Evolutionary conservation across 2,888 invertebrate species (phyloP), one percentile per base, ranked within the genome.

Genomic region (Zygothrica quintamaculata): DNA sequence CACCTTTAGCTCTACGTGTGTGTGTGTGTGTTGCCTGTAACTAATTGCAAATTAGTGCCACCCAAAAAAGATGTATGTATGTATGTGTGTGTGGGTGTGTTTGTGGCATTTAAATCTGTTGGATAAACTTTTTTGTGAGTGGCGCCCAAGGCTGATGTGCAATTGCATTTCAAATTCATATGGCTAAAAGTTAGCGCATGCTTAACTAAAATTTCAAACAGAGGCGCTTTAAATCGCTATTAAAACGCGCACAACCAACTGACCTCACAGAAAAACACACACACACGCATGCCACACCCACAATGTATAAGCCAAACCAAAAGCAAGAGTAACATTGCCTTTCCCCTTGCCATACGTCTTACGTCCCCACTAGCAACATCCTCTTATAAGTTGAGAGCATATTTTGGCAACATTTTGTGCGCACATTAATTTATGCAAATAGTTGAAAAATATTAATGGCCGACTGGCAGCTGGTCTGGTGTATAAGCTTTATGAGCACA

Each of bases 391-490:
- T 42, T 43, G 60, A 26, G 39, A 65, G 64, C 68, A 75, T 74
- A 79, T 74, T 76, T 84, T 69, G 74, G 75, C 71, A 82, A 77
- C 77, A 81, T 77, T 82, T 82, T 84, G 77, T 70, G 79, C 67
- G 66, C 77, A 65, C 82, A 82, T 84, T 82, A 82, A 82, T 85
- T 84, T 82, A 84, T 84, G 82, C 71, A 81, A 81, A 84, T 82
- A 82, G 85, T 82, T 82, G 74, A 77, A 77, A 82, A 84, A 82
- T 82, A 82, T 84, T 81, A 84, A 84, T 82, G 82, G 79, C 73
- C 43, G 31, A 36, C 72, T 33, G 71, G 65, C 77, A 81, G 79
- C 68, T 77, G 77, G 33, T 36, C 34, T 48, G 56, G 59, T 26
- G 47, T 58, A 55, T 55, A 37, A 43, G 43, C 51, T 31, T 22